phyloP scores from a whole-genome alignment of 2,888 invertebrate species.

The Nasonia oneida region DNA sequence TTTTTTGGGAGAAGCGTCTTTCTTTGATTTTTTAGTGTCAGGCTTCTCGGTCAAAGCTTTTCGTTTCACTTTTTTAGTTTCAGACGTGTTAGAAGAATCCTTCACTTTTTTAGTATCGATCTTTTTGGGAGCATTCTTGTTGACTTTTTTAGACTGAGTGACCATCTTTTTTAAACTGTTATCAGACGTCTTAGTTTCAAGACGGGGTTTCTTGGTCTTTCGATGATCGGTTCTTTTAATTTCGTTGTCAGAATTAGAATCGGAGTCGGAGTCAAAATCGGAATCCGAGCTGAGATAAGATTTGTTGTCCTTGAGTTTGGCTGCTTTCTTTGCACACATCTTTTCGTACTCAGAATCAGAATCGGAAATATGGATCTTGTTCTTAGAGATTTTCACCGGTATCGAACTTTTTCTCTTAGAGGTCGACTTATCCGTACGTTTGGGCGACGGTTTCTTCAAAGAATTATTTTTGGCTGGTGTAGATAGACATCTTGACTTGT shows the following conservation, averaged over 20 bases:
- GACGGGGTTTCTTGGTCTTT: background rate
- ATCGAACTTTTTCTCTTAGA: constrained; percentile 27
- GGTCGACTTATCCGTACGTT: background rate
- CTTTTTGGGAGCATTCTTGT: background rate
- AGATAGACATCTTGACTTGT: background rate
- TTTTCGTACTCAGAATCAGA: background rate
- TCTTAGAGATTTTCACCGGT: background rate
- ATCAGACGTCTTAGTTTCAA: background rate
- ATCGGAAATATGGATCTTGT: background rate
- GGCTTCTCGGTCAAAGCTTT: background rate
- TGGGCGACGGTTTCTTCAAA: no score
- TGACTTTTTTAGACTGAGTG: background rate
- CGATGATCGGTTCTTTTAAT: background rate
- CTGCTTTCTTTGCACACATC: no score
- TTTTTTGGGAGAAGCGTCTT: background rate
- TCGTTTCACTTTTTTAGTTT: background rate
- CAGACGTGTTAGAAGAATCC: background rate
- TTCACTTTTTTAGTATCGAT: background rate
- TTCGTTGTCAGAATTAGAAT: background rate
- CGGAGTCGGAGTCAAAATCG: background rate
- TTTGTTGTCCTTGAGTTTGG: no score
- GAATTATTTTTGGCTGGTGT: no score
- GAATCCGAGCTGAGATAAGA: background rate
- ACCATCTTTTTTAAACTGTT: background rate
- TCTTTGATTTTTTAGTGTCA: background rate